Evolutionary conservation across 1,140 invertebrate genomes (phyloP).

Genomic region (Calliopsis andreniformis): DNA sequence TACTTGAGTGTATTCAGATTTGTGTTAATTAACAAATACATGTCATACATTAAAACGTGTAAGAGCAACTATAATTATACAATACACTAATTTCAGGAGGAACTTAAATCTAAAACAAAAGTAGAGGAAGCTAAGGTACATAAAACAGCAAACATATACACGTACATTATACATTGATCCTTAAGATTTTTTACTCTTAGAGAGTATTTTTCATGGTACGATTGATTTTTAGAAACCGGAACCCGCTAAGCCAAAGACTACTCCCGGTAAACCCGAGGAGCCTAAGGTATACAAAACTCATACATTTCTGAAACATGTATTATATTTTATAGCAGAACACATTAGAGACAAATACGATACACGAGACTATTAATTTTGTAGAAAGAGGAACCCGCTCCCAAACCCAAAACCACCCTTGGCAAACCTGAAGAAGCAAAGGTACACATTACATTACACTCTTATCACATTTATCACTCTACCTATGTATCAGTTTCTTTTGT

Average conservation of each 20-base stretch:
- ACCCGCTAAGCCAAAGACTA: conserved; percentile 61
- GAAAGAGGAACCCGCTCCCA: conserved; percentile 62
- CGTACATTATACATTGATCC: neutral
- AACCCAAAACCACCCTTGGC: conserved; percentile 61
- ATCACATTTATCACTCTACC: neutral
- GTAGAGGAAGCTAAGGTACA: conserved; percentile 61
- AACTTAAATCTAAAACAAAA: conserved; percentile 44
- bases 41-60: neutral
- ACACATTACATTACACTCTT: conserved; percentile 44
- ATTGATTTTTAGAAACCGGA: conserved; percentile 60
- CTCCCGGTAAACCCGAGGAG: conserved; percentile 69
- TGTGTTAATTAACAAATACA: neutral
- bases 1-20: conserved; percentile 39
- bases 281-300: conserved; percentile 68
- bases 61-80: conserved; percentile 1
- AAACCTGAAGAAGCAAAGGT: conserved; percentile 74
- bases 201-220: conserved; percentile 1
- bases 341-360: neutral
- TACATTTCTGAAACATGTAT: neutral
- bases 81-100: conserved; percentile 54
- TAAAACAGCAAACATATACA: conserved; percentile 12
- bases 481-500: neutral
- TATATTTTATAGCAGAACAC: neutral
- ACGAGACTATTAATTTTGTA: conserved; percentile 41
- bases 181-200: no score